Percentiles rank a stretch among this genome's conserved stretches.
phyloP scores from a whole-genome alignment of 2,113 vertebrate species.

The Pomatorhinus ruficollis region DNA sequence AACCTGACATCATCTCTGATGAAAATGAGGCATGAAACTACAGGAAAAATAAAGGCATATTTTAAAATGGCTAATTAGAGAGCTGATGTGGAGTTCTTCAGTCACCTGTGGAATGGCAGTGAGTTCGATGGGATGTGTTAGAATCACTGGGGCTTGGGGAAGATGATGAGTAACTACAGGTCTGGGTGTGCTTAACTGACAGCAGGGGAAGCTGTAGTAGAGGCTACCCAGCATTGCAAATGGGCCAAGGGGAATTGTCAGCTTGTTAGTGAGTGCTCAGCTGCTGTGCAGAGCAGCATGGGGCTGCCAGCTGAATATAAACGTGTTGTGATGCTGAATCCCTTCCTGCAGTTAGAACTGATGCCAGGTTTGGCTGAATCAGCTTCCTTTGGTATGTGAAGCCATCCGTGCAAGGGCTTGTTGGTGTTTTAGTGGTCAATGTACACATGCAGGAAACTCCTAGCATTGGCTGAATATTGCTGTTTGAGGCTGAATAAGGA shows the following conservation, averaged over 20 bases:
- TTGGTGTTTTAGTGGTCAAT: not conserved
- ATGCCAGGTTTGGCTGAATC: not conserved
- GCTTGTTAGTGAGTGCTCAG: not conserved
- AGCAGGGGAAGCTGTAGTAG: not conserved
- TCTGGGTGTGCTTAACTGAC: not conserved
- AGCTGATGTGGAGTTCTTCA: not conserved
- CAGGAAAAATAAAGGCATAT: not conserved
- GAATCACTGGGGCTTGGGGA: not conserved
- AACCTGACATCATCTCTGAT: not conserved
- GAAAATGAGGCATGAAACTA: not conserved
- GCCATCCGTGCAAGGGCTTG: not conserved
- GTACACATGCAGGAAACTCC: not conserved
- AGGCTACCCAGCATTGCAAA: fast-evolving
- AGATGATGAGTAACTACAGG: not conserved
- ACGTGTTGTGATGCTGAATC: not conserved
- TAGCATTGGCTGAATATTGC: not conserved
- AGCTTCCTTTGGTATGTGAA: not conserved
- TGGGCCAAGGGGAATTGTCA: not conserved
- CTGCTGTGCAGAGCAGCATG: not conserved
- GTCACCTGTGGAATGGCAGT: not conserved
- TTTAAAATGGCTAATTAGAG: not conserved
- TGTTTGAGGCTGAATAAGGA: not conserved
- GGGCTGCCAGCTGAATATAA: not conserved
- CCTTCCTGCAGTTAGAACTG: not conserved
- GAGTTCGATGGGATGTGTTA: not conserved